Evolutionary conservation across 2,888 invertebrate genomes (phyloP).

Genomic region (Tipula unca): DNA sequence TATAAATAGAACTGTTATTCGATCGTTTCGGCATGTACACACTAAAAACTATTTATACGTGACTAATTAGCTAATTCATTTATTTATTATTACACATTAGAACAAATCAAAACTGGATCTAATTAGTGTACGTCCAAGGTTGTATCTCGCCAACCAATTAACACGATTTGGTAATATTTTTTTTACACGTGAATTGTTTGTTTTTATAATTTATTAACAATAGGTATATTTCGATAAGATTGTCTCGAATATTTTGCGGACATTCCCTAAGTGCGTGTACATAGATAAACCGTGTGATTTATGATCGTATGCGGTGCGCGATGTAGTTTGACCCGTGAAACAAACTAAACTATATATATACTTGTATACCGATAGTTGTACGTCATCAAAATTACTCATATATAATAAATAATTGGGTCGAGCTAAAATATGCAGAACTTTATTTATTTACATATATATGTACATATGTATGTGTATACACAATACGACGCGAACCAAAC

Average conservation of each 20-base stretch:
- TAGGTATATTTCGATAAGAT: not conserved
- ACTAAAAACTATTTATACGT: not conserved
- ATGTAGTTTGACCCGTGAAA: not conserved
- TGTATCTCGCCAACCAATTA: not conserved
- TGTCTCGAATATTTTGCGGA: not conserved
- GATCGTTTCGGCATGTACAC: not conserved
- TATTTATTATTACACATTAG: no score
- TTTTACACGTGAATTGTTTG: not conserved
- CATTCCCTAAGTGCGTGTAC: not conserved
- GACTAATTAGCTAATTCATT: not conserved
- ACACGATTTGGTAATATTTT: not conserved
- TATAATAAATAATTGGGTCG: not conserved
- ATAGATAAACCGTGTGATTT: not conserved
- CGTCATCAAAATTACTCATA: not conserved
- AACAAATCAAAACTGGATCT: not conserved
- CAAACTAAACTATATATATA: not conserved
- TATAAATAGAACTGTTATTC: not conserved
- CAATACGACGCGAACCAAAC: not conserved
- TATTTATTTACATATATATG: not conserved
- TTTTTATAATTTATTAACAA: not conserved
- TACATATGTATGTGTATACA: no score
- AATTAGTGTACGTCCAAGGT: not conserved
- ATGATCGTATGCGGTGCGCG: not conserved
- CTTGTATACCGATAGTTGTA: not conserved
- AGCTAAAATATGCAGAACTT: not conserved